Percentiles rank a stretch among this genome's conserved stretches.
Conservation (phyloP, 2,113 vertebrate species). For the Ahaetulla prasina region DNA sequence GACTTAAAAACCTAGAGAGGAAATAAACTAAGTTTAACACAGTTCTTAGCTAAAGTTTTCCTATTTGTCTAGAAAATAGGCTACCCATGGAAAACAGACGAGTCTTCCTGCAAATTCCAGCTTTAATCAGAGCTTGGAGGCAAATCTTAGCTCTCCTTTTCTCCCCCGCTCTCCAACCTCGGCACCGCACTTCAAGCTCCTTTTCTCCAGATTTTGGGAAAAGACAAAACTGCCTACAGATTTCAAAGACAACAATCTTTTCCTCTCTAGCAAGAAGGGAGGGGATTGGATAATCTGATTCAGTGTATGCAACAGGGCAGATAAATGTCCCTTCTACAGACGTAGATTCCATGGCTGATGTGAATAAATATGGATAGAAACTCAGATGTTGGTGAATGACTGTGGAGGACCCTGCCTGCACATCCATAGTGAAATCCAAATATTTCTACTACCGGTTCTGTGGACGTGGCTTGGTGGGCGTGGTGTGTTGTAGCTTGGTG, state of each 20-base stretch:
- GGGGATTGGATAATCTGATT: neutral
- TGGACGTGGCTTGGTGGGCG: too few species aligned
- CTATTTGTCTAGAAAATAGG: neutral
- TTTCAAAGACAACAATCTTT: neutral
- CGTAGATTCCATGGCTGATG: neutral
- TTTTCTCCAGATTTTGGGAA: neutral
- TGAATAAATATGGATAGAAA: neutral
- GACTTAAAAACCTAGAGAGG: neutral
- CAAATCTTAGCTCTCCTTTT: neutral
- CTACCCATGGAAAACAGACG: neutral
- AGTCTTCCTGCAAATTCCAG: neutral
- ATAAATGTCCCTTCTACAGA: neutral
- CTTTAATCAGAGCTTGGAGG: neutral
- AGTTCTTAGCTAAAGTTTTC: neutral
- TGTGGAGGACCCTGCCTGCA: neutral
- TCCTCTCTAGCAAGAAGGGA: neutral
- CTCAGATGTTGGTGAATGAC: neutral
- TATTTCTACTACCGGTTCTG: too few species aligned
- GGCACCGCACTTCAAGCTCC: neutral
- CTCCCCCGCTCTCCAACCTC: neutral
- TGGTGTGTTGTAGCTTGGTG: too few species aligned
- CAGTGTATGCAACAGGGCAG: neutral
- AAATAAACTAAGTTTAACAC: neutral
- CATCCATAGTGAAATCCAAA: too few species aligned
- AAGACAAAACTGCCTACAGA: neutral